A percentile compares a stretch with the other conserved stretches of the same genome.
phyloP scores from a whole-genome alignment of 1,140 invertebrate species.

The Palaemon carinicauda region DNA sequence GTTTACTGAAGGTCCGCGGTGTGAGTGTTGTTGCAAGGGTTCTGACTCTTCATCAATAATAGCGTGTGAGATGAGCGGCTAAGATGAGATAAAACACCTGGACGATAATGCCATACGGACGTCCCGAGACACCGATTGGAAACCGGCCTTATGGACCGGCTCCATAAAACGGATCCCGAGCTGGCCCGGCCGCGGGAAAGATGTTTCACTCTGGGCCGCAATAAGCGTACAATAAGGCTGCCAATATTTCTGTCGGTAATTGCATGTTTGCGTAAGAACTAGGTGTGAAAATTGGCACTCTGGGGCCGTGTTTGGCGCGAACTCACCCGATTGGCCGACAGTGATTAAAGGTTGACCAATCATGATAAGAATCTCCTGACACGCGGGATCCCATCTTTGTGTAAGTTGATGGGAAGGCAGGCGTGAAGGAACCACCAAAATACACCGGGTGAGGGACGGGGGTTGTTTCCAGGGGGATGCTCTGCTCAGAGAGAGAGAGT shows the following conservation, averaged over 20 bases:
- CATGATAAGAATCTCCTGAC: slow-evolving; percentile 35
- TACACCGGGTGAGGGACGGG: not conserved
- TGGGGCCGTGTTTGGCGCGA: slow-evolving; percentile 47
- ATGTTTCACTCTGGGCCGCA: not conserved
- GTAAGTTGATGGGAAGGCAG: not conserved
- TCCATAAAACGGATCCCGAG: not conserved
- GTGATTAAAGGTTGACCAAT: slow-evolving; percentile 56
- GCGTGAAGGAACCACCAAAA: not conserved
- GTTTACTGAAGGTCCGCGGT: not conserved
- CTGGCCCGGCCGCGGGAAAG: no score
- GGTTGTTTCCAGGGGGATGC: not conserved
- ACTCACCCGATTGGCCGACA: slow-evolving; percentile 49
- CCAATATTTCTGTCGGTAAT: slow-evolving; percentile 55
- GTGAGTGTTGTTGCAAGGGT: slow-evolving; percentile 34
- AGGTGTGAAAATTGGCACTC: slow-evolving; percentile 55
- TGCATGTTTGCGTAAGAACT: slow-evolving; percentile 55
- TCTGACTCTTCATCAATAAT: slow-evolving; percentile 34
- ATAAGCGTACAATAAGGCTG: slow-evolving; percentile 36
- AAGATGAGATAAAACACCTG: slow-evolving; percentile 40
- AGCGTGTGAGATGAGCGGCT: slow-evolving; percentile 34
- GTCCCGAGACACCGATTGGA: not conserved
- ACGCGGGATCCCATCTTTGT: slow-evolving; percentile 18
- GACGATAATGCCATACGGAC: not conserved
- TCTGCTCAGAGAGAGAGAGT: not conserved
- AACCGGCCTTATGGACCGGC: no score